Evolutionary conservation across 2,797 vertebrate genomes (phyloP), one percentile per base, ranked within the genome.

Genomic region (Mallotus villosus): DNA sequence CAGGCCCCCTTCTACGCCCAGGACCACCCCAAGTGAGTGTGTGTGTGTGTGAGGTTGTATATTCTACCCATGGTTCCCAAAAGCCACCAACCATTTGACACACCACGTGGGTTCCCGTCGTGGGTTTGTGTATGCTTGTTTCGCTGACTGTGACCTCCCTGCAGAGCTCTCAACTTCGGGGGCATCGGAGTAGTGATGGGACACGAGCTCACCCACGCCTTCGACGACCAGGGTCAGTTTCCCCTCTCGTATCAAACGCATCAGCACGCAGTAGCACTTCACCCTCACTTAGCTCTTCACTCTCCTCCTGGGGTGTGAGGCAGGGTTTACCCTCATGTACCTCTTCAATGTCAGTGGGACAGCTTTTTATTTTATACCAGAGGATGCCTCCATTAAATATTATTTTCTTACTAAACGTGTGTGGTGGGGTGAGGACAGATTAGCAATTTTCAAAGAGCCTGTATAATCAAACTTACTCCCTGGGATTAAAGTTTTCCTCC

Each of bases 111-210:
- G 27, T 21, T 59, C 51, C 4, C 19, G 25, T 17, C 49, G 51
- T 27, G 11, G 57, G 4, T 55, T 2, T 22, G 37, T 32, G 51
- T 14, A 3, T 69, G 37, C 22, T 27, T 21, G 62, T 66, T 58
- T 2, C 0, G 53, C 21, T 21, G 6, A 12, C 6, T 41, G 22
- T 17, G 12, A 25, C n/a, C 11, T 81, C n/a, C 78, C 70, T 75
- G 37, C 87, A 99, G 97, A 90, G 95, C 97, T 3, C 85, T 99
- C 79, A 99, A 99, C 91, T 99, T 98, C 0, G 97, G 97, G 0
- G 97, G 97, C 16, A 98, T 99, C 0, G 97, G 97, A 0, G 97
- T 99, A 32, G 97, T 99, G 85, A 99, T 99, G 97, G 97, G 97
- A 63, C 97, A 99, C 0, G 97, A 99, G 85, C 90, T 99, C 82